A percentile compares a stretch with the other conserved stretches of the same genome.
Evolutionary conservation across 2,797 vertebrate genomes (phyloP).

Genomic region (Spinus olivaceus): DNA sequence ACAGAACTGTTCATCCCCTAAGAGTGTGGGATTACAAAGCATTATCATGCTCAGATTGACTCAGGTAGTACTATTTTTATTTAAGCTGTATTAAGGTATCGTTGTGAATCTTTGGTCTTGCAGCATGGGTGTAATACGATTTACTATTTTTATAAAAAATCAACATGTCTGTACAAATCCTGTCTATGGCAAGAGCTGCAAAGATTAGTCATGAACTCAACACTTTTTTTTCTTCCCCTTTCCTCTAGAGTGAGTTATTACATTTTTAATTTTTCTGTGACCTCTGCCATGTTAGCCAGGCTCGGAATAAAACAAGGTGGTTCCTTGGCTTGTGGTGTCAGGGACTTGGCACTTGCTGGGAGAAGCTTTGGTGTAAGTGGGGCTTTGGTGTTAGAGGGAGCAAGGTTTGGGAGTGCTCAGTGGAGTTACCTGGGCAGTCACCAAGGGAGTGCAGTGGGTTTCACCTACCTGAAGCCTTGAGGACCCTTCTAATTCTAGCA

Average conservation of each 20-base stretch:
- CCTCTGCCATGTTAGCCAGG: background rate
- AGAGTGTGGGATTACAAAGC: conserved; percentile 63
- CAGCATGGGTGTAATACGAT: conserved; percentile 68
- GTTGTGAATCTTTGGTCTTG: conserved; percentile 68
- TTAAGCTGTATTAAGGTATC: conserved; percentile 77
- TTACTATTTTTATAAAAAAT: conserved; percentile 76
- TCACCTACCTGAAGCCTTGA: background rate
- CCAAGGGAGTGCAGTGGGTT: background rate
- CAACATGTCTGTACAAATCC: conserved; percentile 64
- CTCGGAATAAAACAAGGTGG: background rate
- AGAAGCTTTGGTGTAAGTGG: background rate
- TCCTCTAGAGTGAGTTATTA: background rate
- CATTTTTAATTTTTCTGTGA: background rate
- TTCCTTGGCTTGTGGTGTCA: background rate
- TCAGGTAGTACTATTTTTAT: conserved; percentile 60
- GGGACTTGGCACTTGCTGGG: background rate
- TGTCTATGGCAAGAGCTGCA: conserved; percentile 16
- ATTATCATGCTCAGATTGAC: conserved; percentile 65
- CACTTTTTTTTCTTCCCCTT: accelerated
- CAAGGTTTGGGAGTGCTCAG: background rate
- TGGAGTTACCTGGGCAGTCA: background rate
- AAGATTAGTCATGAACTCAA: conserved; percentile 14
- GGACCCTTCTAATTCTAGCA: background rate
- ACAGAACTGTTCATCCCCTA: conserved; percentile 41
- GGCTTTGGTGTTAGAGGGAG: background rate